A percentile compares a stretch with the other conserved stretches of the same genome.
Conservation (phyloP, 2,113 vertebrate genomes). For the Brienomyrus longianalis region DNA sequence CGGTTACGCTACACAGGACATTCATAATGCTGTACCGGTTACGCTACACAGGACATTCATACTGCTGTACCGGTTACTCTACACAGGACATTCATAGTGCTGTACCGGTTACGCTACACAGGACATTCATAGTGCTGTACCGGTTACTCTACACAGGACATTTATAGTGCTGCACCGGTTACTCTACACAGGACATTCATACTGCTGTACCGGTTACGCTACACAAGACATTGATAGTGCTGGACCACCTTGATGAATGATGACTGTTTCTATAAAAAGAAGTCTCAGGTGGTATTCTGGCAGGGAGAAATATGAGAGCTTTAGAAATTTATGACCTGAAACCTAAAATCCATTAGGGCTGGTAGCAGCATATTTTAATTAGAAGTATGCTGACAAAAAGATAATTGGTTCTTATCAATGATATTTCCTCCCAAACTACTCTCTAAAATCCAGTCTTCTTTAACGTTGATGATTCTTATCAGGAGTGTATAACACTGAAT, state of each 20-base stretch:
- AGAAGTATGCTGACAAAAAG: neutral
- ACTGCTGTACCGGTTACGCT: neutral
- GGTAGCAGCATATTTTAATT: neutral
- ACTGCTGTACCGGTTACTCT: neutral
- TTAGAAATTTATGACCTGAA: conserved; percentile 11
- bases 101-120: neutral
- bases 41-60: neutral
- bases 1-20: neutral
- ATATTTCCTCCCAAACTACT: neutral
- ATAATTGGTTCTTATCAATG: neutral
- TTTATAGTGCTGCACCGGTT: neutral
- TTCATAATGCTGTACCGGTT: neutral
- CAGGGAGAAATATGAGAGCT: neutral
- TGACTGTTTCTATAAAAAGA: conserved; percentile 10
- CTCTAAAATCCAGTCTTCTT: neutral
- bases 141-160: neutral
- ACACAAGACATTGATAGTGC: neutral
- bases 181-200: neutral
- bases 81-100: neutral
- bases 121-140: neutral
- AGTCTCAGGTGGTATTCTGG: neutral
- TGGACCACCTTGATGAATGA: neutral
- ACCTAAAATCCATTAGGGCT: neutral
- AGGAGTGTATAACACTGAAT: neutral
- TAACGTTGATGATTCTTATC: neutral